These are phyloP conservation scores for Lithodes maja DNA, from an alignment of 2,888 invertebrate genomes.

Conservation along the genomic window DNA sequence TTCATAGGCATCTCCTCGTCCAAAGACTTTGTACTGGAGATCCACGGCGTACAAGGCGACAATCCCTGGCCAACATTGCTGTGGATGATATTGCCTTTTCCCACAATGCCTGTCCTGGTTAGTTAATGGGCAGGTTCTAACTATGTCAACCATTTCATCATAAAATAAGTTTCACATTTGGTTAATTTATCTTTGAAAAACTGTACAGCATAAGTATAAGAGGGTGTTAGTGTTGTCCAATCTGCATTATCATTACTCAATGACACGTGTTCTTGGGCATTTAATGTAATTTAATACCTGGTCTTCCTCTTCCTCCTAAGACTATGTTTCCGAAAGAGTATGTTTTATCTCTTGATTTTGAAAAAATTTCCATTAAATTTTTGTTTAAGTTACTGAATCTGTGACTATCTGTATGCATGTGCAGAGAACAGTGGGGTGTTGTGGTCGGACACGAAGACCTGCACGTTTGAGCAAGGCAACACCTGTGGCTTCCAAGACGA, in stretches of 20 bases:
- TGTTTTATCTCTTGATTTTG: no score
- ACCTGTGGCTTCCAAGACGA: conserved; percentile 33
- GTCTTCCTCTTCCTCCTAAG: no score
- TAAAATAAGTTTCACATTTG: neutral
- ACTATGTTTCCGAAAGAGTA: no score
- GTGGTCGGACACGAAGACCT: conserved; percentile 14
- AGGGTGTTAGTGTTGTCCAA: no score
- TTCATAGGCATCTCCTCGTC: conserved; percentile 41
- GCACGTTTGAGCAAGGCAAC: conserved; percentile 54
- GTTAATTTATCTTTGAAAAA: neutral
- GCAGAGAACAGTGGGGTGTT: conserved; percentile 47
- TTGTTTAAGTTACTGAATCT: no score
- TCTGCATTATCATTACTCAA: no score
- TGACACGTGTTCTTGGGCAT: no score
- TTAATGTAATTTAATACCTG: no score
- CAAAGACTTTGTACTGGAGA: conserved; percentile 23
- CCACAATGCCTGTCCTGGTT: conserved; percentile 31
- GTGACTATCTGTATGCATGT: neutral
- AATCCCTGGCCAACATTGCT: conserved; percentile 54
- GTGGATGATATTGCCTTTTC: conserved; percentile 48
- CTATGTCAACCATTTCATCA: neutral
- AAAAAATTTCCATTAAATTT: no score
- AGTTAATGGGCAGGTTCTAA: neutral
- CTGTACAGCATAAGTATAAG: neutral
- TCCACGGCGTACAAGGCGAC: conserved; percentile 34